A percentile compares a stretch with the other conserved stretches of the same genome.
These are phyloP conservation scores for Syngnathus scovelli DNA, from an alignment of 2,113 vertebrate genomes.

Conservation along the genomic window DNA sequence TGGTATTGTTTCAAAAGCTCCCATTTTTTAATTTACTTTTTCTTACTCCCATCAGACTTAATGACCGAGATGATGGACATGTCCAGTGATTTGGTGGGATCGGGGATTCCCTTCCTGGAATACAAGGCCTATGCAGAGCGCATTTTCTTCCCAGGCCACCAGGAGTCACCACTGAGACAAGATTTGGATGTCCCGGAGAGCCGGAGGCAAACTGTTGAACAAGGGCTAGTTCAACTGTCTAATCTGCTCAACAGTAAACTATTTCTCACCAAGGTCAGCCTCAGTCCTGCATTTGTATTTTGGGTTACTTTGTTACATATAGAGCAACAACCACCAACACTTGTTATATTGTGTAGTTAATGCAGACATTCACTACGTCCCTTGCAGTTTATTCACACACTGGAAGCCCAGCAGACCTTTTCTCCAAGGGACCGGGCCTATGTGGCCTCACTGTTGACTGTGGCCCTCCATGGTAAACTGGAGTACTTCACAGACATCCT, in stretches of 20 bases:
- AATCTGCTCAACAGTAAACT: conserved; percentile 97
- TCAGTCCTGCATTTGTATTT: background rate
- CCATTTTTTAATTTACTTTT: too few species aligned
- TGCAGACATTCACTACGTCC: background rate
- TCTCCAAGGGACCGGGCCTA: conserved; percentile 90
- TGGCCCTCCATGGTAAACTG: conserved; percentile 89
- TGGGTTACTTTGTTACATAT: background rate
- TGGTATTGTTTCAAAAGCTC: background rate
- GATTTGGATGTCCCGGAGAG: conserved; percentile 88
- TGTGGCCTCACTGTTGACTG: conserved; percentile 88
- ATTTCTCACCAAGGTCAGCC: conserved; percentile 89
- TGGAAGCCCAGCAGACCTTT: conserved; percentile 92
- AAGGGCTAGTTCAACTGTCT: conserved; percentile 90
- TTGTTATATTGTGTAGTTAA: too few species aligned
- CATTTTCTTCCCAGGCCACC: conserved; percentile 94
- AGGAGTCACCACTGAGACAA: conserved; percentile 84
- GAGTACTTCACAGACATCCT: conserved; percentile 98
- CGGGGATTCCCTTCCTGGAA: conserved; percentile 92
- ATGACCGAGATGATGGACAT: conserved; percentile 99
- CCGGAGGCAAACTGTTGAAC: conserved; percentile 86
- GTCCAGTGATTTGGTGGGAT: conserved; percentile 92
- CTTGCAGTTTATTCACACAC: conserved; percentile 87
- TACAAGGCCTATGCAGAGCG: conserved; percentile 89
- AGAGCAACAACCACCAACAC: background rate
- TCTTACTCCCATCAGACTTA: conserved; percentile 71